A percentile compares a stretch with the other conserved stretches of the same genome.
Conservation (phyloP, 2,888 invertebrate genomes). For the Drosophila recens region DNA sequence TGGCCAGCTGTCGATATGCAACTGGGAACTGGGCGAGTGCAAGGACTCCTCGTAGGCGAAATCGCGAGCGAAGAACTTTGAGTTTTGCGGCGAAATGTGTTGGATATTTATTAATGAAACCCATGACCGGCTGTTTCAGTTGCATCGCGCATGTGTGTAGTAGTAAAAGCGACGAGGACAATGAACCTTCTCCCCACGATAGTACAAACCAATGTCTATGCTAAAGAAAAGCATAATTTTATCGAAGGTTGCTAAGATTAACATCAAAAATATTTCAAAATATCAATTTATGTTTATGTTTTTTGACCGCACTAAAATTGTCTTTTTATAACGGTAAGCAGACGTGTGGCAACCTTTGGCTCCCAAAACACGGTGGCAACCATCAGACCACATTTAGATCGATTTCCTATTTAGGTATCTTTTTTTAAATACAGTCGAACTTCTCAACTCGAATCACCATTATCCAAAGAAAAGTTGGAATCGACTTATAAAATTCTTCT, state of each 20-base stretch:
- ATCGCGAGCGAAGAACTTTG: conserved; percentile 30
- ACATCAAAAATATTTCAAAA: background rate
- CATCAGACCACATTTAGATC: too few relatives aligned
- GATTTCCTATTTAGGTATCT: too few relatives aligned
- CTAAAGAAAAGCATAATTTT: background rate
- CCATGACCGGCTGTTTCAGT: conserved; percentile 55
- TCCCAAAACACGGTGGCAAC: too few relatives aligned
- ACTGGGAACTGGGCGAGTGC: conserved; percentile 74
- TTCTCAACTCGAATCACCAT: too few relatives aligned
- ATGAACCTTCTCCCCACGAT: conserved; percentile 49
- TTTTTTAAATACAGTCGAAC: too few relatives aligned
- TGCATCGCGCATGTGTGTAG: conserved; percentile 68
- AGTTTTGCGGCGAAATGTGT: conserved; percentile 32
- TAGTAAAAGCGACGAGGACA: conserved; percentile 61
- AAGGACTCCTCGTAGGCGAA: conserved; percentile 59
- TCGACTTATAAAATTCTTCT: too few relatives aligned
- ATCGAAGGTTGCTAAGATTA: background rate
- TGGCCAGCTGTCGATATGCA: conserved; percentile 80
- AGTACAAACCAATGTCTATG: background rate
- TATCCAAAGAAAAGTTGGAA: too few relatives aligned
- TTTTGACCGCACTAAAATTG: too few relatives aligned
- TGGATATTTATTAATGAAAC: conserved; percentile 67
- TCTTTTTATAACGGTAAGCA: too few relatives aligned
- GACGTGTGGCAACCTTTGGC: too few relatives aligned
- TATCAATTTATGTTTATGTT: too few relatives aligned